These are phyloP conservation scores for Toxonevra muliebris DNA, from an alignment of 2,888 invertebrate species.

Conservation along the genomic window DNA sequence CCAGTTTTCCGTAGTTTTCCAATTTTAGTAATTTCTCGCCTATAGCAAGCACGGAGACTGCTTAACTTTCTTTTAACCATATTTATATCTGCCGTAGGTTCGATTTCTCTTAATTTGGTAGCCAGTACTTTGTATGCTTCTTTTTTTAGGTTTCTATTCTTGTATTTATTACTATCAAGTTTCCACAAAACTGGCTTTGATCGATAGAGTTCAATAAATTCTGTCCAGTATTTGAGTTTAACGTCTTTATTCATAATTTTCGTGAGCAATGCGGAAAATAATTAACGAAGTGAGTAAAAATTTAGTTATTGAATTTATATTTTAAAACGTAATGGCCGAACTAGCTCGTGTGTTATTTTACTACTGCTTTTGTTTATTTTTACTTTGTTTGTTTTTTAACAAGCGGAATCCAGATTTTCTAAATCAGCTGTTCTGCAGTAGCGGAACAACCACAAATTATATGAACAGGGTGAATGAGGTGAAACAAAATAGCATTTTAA, in stretches of 20 bases:
- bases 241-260: not conserved
- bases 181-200: slow-evolving; percentile 41
- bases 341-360: too few relatives aligned
- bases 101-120: slow-evolving; percentile 33
- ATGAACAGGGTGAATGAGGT: too few relatives aligned
- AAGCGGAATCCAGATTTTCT: too few relatives aligned
- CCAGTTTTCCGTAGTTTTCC: slow-evolving; percentile 4
- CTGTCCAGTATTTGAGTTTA: slow-evolving; percentile 34
- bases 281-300: too few relatives aligned
- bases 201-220: slow-evolving; percentile 41
- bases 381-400: too few relatives aligned
- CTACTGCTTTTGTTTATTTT: too few relatives aligned
- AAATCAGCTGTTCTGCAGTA: too few relatives aligned
- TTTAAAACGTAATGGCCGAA: too few relatives aligned
- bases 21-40: slow-evolving; percentile 13
- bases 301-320: too few relatives aligned
- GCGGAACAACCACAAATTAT: too few relatives aligned
- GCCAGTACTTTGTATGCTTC: slow-evolving; percentile 36
- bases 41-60: slow-evolving; percentile 26
- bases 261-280: too few relatives aligned
- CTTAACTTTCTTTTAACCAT: slow-evolving; percentile 38
- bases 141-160: slow-evolving; percentile 34
- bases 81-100: slow-evolving; percentile 32
- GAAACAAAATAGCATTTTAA: too few relatives aligned
- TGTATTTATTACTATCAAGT: slow-evolving; percentile 35